Conservation (phyloP, 2,113 vertebrate genomes). For the Chaetodon auriga region DNA sequence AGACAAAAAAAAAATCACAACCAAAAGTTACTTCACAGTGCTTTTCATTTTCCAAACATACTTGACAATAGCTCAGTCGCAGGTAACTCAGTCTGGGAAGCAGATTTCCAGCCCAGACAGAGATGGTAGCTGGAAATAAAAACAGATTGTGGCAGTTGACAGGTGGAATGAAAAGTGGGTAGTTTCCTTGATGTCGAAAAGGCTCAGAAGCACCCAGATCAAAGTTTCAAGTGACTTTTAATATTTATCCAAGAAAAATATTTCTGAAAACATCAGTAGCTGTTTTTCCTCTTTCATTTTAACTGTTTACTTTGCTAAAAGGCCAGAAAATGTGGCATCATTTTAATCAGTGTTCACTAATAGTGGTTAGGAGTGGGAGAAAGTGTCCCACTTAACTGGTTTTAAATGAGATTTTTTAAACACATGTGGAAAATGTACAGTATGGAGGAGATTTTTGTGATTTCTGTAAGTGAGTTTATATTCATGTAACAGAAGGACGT, state of each 20-base stretch:
- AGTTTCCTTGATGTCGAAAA: slow-evolving; percentile 78
- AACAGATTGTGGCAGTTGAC: slow-evolving; percentile 79
- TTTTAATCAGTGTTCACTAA: slow-evolving; percentile 53
- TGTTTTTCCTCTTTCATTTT: slow-evolving; percentile 69
- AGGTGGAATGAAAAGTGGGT: slow-evolving; percentile 77
- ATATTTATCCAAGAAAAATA: slow-evolving; percentile 77
- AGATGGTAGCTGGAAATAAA: slow-evolving; percentile 69
- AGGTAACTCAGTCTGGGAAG: slow-evolving; percentile 49
- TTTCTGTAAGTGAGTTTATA: neutral
- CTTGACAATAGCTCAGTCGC: slow-evolving; percentile 73
- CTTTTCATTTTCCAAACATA: slow-evolving; percentile 67
- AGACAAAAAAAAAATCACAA: slow-evolving; percentile 29
- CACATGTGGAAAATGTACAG: neutral
- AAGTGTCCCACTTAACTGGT: slow-evolving; percentile 1
- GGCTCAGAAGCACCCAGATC: slow-evolving; percentile 75
- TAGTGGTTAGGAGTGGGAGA: neutral
- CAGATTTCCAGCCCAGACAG: slow-evolving; percentile 63
- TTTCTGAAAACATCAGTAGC: slow-evolving; percentile 73
- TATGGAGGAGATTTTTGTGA: neutral
- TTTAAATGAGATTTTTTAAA: slow-evolving; percentile 9
- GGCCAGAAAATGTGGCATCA: slow-evolving; percentile 40
- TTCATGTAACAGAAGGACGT: neutral
- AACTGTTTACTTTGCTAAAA: slow-evolving; percentile 59
- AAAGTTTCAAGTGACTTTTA: slow-evolving; percentile 79
- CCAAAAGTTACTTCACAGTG: slow-evolving; percentile 63